Evolutionary conservation across 2,888 invertebrate species (phyloP), one percentile per base, ranked within the genome.

Genomic region (Deilephila elpenor): DNA sequence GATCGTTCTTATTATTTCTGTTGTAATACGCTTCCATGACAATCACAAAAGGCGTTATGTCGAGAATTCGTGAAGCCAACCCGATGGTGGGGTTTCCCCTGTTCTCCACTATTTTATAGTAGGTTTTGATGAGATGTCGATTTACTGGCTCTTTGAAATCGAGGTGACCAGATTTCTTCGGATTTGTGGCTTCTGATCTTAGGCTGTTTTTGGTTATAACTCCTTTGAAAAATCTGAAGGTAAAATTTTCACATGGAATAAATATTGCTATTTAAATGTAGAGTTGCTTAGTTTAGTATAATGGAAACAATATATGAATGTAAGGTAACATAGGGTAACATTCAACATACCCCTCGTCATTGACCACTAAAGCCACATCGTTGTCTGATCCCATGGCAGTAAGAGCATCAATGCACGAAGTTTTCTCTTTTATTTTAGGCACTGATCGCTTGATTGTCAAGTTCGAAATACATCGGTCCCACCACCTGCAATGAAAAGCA

Each of bases 11-110:
- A 62, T 78, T 78, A 53, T 83, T 82, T 32, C 80, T 79, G 61
- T 81, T 76, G 3, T 80, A 72, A 67, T 78, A 79, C 60, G 85
- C 82, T 74, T 88, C 86, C 4, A 85, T 89, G 71, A 98, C 95
- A 4, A 98, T 91, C 7, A 96, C 97, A 87, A 96, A 98, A 56
- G 96, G 93, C 79, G 98, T 97, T 71, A 96, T 96, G 85, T 98
- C 97, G 76, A 98, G 91, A 82, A 98, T 96, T 76, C 97, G 94
- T 0, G 97, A 97, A 51, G 97, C 91, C 76, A 96, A 95, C 5
- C 97, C 97, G 7, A 98, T 91, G 37, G 95, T 95, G 3, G 96
- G 95, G 19, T 73, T 77, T 5, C 81, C 85, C 71, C 81, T 80
- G 78, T 88, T 86, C 78, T 95, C 93, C 72, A 95, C 90, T 32